Percentiles rank a stretch among this genome's conserved stretches.
phyloP scores from a whole-genome alignment of 2,888 invertebrate genomes.

The Anoplius nigerrimus region DNA sequence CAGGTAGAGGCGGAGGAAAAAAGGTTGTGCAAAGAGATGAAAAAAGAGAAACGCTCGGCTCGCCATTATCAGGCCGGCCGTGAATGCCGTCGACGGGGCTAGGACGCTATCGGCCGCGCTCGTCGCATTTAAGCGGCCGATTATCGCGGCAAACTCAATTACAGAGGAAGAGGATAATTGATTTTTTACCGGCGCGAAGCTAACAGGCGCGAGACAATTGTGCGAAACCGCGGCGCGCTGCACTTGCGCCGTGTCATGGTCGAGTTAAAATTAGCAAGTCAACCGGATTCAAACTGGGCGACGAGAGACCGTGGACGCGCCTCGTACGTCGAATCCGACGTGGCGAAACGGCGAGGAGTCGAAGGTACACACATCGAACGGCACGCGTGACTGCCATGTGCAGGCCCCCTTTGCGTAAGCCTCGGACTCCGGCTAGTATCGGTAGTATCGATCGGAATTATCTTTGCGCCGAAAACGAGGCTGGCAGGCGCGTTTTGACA shows the following conservation, averaged over 20 bases:
- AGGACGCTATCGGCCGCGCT: slow-evolving; percentile 28
- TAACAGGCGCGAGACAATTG: slow-evolving; percentile 55
- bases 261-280: slow-evolving; percentile 74
- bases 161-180: too few relatives aligned
- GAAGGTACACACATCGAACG: slow-evolving; percentile 9
- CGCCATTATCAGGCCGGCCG: too few relatives aligned
- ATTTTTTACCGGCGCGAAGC: slow-evolving; percentile 34
- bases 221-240: slow-evolving; percentile 57
- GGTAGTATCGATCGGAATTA: neutral
- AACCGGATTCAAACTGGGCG: slow-evolving; percentile 64
- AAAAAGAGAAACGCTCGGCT: too few relatives aligned
- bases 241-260: slow-evolving; percentile 72
- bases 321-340: slow-evolving; percentile 36
- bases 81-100: neutral
- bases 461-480: neutral
- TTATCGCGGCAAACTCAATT: too few relatives aligned
- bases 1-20: too few relatives aligned
- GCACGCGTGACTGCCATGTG: slow-evolving; percentile 6
- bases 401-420: neutral
- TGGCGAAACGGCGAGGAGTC: slow-evolving; percentile 34
- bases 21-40: too few relatives aligned
- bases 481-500: too few relatives aligned
- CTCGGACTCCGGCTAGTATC: neutral
- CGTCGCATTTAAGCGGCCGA: slow-evolving; percentile 26
- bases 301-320: slow-evolving; percentile 33